Evolutionary conservation across 2,113 vertebrate genomes (phyloP).

Genomic region (Nothoprocta perdicaria): DNA sequence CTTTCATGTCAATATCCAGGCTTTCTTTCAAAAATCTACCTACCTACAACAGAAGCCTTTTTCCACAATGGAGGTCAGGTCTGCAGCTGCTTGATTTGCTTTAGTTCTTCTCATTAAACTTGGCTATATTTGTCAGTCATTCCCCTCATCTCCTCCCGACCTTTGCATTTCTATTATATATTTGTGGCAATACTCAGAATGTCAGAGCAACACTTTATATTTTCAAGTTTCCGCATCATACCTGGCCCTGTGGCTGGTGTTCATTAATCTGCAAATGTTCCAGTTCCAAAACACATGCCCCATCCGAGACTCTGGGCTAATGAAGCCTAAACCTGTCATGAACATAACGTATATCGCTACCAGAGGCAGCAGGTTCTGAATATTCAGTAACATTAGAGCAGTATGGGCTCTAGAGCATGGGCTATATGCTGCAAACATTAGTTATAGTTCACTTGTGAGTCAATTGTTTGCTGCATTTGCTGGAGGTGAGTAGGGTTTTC

Average conservation of each 20-base stretch:
- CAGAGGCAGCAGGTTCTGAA: conserved; percentile 39
- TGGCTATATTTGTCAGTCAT: background rate
- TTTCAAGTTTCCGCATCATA: conserved; percentile 14
- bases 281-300: background rate
- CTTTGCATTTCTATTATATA: background rate
- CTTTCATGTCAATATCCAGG: background rate
- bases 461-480: conserved; percentile 45
- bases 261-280: background rate
- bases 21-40: background rate
- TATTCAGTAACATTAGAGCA: conserved; percentile 12
- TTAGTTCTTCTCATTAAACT: background rate
- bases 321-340: conserved; percentile 19
- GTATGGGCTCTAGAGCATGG: too few relatives aligned
- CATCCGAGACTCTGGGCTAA: conserved; percentile 4
- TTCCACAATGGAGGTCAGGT: background rate
- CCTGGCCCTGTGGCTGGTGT: conserved; percentile 33
- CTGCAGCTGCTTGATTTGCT: background rate
- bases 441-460: conserved; percentile 45
- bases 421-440: background rate
- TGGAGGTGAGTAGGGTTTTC: conserved; percentile 26
- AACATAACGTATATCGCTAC: background rate
- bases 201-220: background rate
- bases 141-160: background rate
- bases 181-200: background rate
- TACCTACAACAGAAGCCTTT: background rate